Evolutionary conservation across 2,797 vertebrate species (phyloP), one percentile per base, ranked within the genome.

Genomic region (Gobionotothen gibberifrons): DNA sequence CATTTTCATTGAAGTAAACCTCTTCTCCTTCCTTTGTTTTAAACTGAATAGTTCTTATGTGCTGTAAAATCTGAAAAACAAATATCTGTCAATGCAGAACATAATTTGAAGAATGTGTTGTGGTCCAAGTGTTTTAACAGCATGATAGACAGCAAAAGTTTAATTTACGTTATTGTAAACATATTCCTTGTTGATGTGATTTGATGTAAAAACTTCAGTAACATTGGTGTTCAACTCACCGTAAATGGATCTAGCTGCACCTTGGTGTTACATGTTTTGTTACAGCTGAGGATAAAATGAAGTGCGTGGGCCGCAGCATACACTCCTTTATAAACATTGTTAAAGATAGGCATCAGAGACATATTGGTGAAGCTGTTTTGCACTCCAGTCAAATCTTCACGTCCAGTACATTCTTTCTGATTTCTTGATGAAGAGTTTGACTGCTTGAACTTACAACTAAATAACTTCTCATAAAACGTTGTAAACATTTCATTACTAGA

Each of bases 241-340:
- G 16, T 90, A n/a, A 70, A 73, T 43, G 89, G 87, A 82, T 92
- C 81, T 22, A 86, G 74, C 53, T 74, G 71, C 47, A 81, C 54
- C 3, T 70, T 87, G 9, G 78, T 77, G 19, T 72, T 58, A 68
- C 93, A 94, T 55, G 80, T 88, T 78, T 88, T 29, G 32, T 85
- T 82, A 60, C 94, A 94, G n/a, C 54, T 67, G 3, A 94, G 84
- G n/a, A 91, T 42, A 1, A 8, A 32, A 46, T 94, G 92, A 48
- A 95, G 84, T 9, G 91, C 82, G 39, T 94, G 90, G 14, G 93
- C 93, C 61, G 92, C 84, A 49, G 93, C 93, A 73, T 94, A 94
- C 5, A 94, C 93, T 48, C 72, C 93, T 84, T 93, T 94, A 62
- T 94, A 95, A 5, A 94, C 74, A 61, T 92, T 94, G 71, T 88